Evolutionary conservation across 2,888 invertebrate genomes (phyloP).

Genomic region (Agrochola lota): DNA sequence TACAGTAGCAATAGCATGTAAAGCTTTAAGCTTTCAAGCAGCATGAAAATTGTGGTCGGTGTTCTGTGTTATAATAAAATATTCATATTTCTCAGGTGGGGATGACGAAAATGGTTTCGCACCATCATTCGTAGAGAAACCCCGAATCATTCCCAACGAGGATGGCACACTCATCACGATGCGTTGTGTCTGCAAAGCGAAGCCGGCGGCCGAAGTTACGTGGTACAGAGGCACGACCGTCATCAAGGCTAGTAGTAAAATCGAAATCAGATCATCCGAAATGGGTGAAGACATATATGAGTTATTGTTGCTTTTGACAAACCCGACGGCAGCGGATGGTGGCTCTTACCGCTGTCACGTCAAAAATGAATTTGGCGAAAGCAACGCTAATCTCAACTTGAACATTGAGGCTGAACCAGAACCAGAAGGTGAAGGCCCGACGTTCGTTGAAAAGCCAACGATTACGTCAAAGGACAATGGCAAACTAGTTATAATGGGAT

Average conservation of each 20-base stretch:
- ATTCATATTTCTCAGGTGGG: constrained; percentile 92
- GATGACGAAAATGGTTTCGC: constrained; percentile 98
- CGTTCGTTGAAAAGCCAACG: constrained; percentile 97
- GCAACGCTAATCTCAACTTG: constrained; percentile 98
- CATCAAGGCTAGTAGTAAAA: constrained; percentile 96
- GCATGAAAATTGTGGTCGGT: constrained; percentile 77
- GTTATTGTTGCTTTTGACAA: constrained; percentile 92
- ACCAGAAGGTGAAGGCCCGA: constrained; percentile 97
- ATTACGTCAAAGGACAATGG: constrained; percentile 94
- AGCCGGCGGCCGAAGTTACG: constrained; percentile 97
- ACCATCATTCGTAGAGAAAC: constrained; percentile 99
- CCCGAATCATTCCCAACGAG: constrained; percentile 99
- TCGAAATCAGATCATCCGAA: constrained; percentile 94
- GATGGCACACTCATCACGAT: constrained; percentile 99
- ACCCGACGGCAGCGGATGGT: constrained; percentile 90
- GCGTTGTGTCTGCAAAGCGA: constrained; percentile 98
- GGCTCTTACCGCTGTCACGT: constrained; percentile 96
- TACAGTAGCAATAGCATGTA: constrained; percentile 88
- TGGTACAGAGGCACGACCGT: constrained; percentile 98
- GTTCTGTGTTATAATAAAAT: constrained; percentile 58
- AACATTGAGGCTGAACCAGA: constrained; percentile 99
- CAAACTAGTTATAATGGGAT: constrained; percentile 88
- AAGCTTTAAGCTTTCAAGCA: constrained; percentile 85
- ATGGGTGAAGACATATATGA: constrained; percentile 96
- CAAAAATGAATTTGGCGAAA: constrained; percentile 98